Base-by-base conservation (phyloP, 2,113 vertebrate genomes). In the Sander vitreus region DNA sequence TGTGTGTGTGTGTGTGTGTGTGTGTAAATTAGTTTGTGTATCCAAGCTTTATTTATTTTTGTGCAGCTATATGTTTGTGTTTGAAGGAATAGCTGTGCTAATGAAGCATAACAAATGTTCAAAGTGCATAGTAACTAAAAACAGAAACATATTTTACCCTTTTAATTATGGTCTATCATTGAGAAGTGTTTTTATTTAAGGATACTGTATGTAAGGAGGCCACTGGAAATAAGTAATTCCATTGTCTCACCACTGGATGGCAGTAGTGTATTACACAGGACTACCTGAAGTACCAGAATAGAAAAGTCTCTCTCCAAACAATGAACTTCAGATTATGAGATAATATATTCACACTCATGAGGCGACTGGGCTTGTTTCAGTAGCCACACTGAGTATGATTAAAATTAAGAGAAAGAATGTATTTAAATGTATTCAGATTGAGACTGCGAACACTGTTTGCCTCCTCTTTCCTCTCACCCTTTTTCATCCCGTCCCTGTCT, bases 251-350 rank as follows among this genome's bases (percentile, higher is more conserved):
- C 92, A 91, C 89, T 72, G 72, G 90, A 39, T 78, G 91, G 72
- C 92, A 90, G 84, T 85, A 85, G 60, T 84, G 83, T 27, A 86
- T 76, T 48, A 82, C 50, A 53, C 54, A 55, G 65, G 23, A 25
- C 5, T 2, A 10, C n/a, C 36, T 33, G 4, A 33, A 25, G 3
- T 6, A 2, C 21, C 5, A 2, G 19, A 13, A 33, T 30, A 63
- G 7, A 12, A 27, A 73, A 36, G 33, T 23, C 19, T 21, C 3
- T 21, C 16, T 75, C 50, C 30, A 66, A 36, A 79, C 45, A 57
- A 25, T 70, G 69, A 82, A 80, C 25, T 93, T 91, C 96, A 97
- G 88, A 97, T 96, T 81, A 60, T 30, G 66, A 69, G 67, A 77
- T 82, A 82, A 85, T 43, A 74, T 72, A 84, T 88, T 81, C 85